phyloP scores from a whole-genome alignment of 1,140 invertebrate genomes.

The Chironomus striatipennis region DNA sequence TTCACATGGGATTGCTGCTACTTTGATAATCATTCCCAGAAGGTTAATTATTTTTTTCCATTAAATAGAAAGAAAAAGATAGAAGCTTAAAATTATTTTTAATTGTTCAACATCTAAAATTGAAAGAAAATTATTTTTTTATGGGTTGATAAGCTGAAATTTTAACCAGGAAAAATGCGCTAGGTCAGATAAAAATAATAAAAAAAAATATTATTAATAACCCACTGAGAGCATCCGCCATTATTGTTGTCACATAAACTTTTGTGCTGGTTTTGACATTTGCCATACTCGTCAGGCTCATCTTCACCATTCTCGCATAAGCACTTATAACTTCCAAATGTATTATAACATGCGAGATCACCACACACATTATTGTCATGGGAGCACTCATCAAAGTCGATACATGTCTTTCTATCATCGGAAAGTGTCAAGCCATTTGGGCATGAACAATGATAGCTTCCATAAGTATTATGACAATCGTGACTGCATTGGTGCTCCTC shows the following conservation, averaged over 20 bases:
- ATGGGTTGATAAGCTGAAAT: no score
- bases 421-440: conserved; percentile 58
- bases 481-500: conserved; percentile 65
- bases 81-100: no score
- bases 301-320: conserved; percentile 55
- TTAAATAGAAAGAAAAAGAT: no score
- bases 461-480: conserved; percentile 74
- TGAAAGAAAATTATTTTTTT: no score
- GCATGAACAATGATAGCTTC: conserved; percentile 73
- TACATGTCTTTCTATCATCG: conserved; percentile 45
- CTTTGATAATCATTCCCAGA: no score
- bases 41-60: no score
- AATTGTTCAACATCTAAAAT: no score
- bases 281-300: conserved; percentile 31
- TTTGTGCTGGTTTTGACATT: conserved; percentile 42
- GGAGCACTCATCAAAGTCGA: conserved; percentile 69
- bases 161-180: no score
- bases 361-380: conserved; percentile 55
- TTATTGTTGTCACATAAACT: conserved; percentile 48
- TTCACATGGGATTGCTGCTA: no score
- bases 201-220: neutral
- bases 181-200: no score
- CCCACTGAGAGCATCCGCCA: conserved; percentile 39
- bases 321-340: conserved; percentile 67
- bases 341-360: conserved; percentile 57